Evolutionary conservation across 2,888 invertebrate species (phyloP), one percentile per base, ranked within the genome.

Genomic region (Cancer borealis): DNA sequence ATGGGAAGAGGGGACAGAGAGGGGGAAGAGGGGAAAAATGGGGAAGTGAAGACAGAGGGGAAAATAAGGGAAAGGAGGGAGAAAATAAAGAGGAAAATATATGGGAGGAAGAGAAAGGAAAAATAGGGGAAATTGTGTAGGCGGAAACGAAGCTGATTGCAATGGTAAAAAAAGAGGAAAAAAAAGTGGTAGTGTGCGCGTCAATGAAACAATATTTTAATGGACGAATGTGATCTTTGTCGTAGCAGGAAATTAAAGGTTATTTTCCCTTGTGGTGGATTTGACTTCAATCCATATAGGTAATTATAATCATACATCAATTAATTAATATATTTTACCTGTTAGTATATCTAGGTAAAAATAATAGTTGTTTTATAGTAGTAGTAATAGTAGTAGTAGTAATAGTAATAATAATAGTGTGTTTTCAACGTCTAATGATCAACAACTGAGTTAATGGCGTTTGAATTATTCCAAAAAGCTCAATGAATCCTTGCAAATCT

Each of bases 301-400:
- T 66, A n/a, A n/a, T 66, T n/a, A n/a, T 14, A n/a, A 17, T 54
- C 14, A 17, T 54, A 17, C 2, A 54, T 54, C 17, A 12, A 54
- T 54, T 54, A 10, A 54, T 14, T 10, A 17, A 54, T 17, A 17
- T 12, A 14, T 3, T 54, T 39, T 39, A 39, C 39, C 39, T 39
- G 39, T 39, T 1, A 39, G 1, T 39, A 0, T 39, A 39, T 39
- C 39, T 39, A 39, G 54, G 54, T 10, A 17, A 17, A 54, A 12
- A 17, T 54, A 10, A 54, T 54, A 17, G 12, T 12, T 14, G 12
- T 8, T 4, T 54, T 14, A 10, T 79, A 79, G 79, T 79, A 79
- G 79, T 79, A 79, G 30, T 79, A 79, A 30, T 79, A 79, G 79
- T 79, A 79, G 79, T 79, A 79, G 79, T 79, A 79, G 30, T 79